phyloP scores from a whole-genome alignment of 2,113 vertebrate species.

The Oophaga pumilio region DNA sequence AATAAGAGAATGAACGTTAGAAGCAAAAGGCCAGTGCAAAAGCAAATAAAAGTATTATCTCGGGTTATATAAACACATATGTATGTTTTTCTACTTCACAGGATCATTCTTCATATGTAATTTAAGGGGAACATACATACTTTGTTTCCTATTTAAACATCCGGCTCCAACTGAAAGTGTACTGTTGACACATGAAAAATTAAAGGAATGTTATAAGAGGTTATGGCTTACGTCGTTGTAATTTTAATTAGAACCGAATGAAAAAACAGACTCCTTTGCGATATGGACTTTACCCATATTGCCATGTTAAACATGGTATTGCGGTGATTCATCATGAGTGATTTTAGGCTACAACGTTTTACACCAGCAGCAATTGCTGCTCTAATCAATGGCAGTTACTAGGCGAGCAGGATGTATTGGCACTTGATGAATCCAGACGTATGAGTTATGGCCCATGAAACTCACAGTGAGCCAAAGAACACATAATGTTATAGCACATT shows the following conservation, averaged over 20 bases:
- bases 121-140: neutral
- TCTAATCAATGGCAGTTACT: slow-evolving; percentile 33
- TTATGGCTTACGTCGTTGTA: neutral
- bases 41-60: neutral
- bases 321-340: slow-evolving; percentile 3
- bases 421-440: slow-evolving; percentile 31
- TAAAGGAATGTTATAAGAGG: neutral
- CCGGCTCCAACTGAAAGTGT: neutral
- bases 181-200: neutral
- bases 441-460: slow-evolving; percentile 33
- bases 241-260: slow-evolving; percentile 1
- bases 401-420: slow-evolving; percentile 19
- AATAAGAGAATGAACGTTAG: neutral
- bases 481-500: slow-evolving; percentile 25
- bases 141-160: slow-evolving; percentile 15
- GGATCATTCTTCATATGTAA: neutral
- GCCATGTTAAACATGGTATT: neutral
- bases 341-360: neutral
- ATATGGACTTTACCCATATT: neutral
- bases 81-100: neutral
- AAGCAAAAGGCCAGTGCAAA: neutral
- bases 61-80: neutral
- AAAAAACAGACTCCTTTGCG: neutral
- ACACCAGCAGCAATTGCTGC: slow-evolving; percentile 7
- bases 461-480: slow-evolving; percentile 22